Evolutionary conservation across 2,888 invertebrate species (phyloP).

Genomic region (Epiblema foenella): DNA sequence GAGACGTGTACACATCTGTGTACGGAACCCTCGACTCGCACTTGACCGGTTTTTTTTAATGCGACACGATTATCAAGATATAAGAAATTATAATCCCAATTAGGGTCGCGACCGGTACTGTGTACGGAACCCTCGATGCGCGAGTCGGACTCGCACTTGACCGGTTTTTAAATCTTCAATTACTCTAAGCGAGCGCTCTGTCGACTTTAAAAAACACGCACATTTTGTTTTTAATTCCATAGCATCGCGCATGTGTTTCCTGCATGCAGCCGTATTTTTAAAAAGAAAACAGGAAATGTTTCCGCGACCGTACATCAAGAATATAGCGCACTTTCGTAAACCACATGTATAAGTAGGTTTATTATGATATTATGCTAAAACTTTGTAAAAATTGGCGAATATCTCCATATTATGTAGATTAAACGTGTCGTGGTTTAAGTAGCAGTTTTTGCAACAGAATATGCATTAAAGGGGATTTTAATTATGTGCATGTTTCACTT

Average conservation of each 20-base stretch:
- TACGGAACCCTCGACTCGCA: too few species aligned
- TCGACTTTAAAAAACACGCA: conserved; percentile 19
- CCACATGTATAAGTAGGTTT: conserved; percentile 36
- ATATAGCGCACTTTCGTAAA: conserved; percentile 36
- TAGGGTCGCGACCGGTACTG: too few species aligned
- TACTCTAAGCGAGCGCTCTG: conserved; percentile 30
- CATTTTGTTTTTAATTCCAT: conserved; percentile 40
- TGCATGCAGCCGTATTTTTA: conserved; percentile 36
- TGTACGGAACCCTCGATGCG: too few species aligned
- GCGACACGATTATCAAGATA: too few species aligned
- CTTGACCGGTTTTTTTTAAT: too few species aligned
- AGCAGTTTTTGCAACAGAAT: conserved; percentile 33
- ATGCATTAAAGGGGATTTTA: conserved; percentile 40
- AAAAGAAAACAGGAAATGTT: conserved; percentile 40
- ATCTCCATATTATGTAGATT: conserved; percentile 75
- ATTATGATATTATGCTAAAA: conserved; percentile 44
- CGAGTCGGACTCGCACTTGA: too few species aligned
- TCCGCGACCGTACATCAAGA: conserved; percentile 40
- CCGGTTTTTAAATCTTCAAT: conserved; percentile 25
- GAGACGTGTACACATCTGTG: too few species aligned
- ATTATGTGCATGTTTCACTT: conserved; percentile 34
- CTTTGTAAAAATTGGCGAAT: conserved; percentile 47
- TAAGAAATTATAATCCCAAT: too few species aligned
- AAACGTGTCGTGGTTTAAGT: conserved; percentile 46
- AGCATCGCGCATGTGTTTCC: conserved; percentile 39